Conservation (phyloP, 2,888 invertebrate species). For the Alcis repandata region DNA sequence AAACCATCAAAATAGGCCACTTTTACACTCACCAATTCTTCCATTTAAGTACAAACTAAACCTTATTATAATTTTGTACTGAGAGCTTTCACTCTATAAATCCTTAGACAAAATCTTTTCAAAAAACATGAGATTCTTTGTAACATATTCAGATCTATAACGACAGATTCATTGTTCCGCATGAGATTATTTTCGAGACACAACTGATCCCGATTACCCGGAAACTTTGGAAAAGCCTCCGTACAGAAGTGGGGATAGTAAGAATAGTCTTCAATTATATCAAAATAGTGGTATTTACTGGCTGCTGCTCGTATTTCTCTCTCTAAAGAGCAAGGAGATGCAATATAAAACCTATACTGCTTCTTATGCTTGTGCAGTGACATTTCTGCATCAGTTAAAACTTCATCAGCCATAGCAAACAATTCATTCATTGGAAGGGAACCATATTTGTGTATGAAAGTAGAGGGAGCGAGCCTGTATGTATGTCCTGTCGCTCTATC, state of each 20-base stretch:
- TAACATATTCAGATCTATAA: constrained; percentile 70
- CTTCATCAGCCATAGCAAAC: constrained; percentile 84
- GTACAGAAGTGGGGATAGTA: constrained; percentile 93
- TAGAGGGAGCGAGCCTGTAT: constrained; percentile 88
- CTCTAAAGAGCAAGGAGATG: constrained; percentile 90
- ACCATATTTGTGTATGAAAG: constrained; percentile 91
- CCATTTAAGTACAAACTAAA: neutral
- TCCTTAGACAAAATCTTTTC: constrained; percentile 76
- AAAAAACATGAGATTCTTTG: constrained; percentile 79
- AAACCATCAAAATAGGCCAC: constrained; percentile 1
- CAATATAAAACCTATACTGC: constrained; percentile 89
- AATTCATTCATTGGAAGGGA: constrained; percentile 86
- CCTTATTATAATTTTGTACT: constrained; percentile 38
- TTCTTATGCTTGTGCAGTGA: constrained; percentile 81
- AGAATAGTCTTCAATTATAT: constrained; percentile 81
- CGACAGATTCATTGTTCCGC: constrained; percentile 68
- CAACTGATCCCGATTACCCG: constrained; percentile 65
- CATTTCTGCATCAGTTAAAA: constrained; percentile 87
- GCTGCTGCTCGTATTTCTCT: constrained; percentile 83
- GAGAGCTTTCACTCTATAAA: constrained; percentile 70
- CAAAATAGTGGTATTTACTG: constrained; percentile 73
- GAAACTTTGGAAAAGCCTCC: constrained; percentile 90
- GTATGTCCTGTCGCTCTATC: constrained; percentile 87
- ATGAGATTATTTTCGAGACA: constrained; percentile 59
- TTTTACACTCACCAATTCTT: neutral